Conservation (phyloP, 2,113 vertebrate species). For the Larimichthys polyactis region DNA sequence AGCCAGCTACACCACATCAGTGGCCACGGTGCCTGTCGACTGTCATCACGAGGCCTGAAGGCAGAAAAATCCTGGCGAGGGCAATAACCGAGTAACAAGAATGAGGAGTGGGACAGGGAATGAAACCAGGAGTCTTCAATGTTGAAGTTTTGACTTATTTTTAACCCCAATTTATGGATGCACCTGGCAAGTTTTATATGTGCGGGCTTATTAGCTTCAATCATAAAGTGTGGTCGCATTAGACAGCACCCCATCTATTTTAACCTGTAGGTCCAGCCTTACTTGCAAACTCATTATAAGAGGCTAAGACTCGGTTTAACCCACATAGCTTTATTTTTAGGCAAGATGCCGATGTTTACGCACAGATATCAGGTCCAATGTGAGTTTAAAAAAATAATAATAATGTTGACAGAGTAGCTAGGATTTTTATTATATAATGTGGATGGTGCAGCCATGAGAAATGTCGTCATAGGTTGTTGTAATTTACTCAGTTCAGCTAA, state of each 20-base stretch:
- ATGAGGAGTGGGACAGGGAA: not conserved
- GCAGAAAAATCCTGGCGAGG: conserved; percentile 12
- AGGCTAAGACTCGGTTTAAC: not conserved
- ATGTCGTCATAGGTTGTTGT: not conserved
- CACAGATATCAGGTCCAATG: not conserved
- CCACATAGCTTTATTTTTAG: not conserved
- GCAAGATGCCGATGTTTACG: not conserved
- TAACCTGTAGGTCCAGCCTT: not conserved
- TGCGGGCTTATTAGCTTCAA: conserved; percentile 18
- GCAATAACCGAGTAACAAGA: conserved; percentile 7
- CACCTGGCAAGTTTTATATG: not conserved
- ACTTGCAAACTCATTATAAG: not conserved
- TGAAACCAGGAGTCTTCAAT: not conserved
- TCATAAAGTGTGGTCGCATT: not conserved
- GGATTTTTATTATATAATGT: not conserved
- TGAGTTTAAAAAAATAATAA: not conserved
- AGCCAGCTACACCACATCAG: conserved; percentile 1
- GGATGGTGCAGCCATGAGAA: not conserved
- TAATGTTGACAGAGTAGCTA: not conserved
- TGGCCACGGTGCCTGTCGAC: conserved; percentile 21
- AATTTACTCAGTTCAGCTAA: too few species aligned
- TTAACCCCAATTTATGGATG: conserved; percentile 28
- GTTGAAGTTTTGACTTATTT: conserved; percentile 30
- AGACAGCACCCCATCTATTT: not conserved
- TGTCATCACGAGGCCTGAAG: conserved; percentile 15